Base-by-base conservation (phyloP, 2,888 invertebrate species). In the Rhodophaea formosa region DNA sequence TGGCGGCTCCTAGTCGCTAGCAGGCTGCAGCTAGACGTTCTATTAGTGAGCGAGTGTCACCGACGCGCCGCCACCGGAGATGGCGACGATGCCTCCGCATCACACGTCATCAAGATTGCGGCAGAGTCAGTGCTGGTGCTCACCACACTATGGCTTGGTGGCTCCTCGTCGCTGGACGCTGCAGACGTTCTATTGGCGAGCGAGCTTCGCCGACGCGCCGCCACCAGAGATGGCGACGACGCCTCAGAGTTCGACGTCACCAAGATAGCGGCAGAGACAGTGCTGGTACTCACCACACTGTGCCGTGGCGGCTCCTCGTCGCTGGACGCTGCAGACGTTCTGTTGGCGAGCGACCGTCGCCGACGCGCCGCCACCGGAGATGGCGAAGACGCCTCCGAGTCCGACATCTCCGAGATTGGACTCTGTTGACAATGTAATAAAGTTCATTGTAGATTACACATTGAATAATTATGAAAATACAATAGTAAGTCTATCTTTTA, bases 91-190 rank as follows among this genome's bases (percentile, higher is more conserved):
- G 87, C 77, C 61, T 92, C 92, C 39, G 93, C 93, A 66, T 94
- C 93, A 6, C 94, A 93, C 64, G 94, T 80, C 73, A 93, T 93
- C 64, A 94, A 94, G 59, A 94, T 82, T 60, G 93, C n/a, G n/a
- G n/a, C n/a, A n/a, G n/a, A n/a, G n/a, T n/a, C n/a, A n/a, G n/a
- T 3, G 23, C 23, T 23, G 17, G 30, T 14, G 45, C 45, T 55
- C 16, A 55, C 54, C 8, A 29, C 75, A 56, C 70, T 70, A 58
- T 68, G 71, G 10, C 82, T 67, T 17, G 82, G 86, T 64, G 77
- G 83, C 42, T 77, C 89, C 53, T 82, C 91, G 71, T 84, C 92
- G 69, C 87, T 92, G 66, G 83, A 89, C 35, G 80, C 86, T 59
- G 92, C 81, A 54, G 92, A 84, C 59, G 86, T 83, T 59, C 86